A percentile compares a stretch with the other conserved stretches of the same genome.
phyloP scores from a whole-genome alignment of 2,888 invertebrate genomes.

The Drosophila austrosaltans region DNA sequence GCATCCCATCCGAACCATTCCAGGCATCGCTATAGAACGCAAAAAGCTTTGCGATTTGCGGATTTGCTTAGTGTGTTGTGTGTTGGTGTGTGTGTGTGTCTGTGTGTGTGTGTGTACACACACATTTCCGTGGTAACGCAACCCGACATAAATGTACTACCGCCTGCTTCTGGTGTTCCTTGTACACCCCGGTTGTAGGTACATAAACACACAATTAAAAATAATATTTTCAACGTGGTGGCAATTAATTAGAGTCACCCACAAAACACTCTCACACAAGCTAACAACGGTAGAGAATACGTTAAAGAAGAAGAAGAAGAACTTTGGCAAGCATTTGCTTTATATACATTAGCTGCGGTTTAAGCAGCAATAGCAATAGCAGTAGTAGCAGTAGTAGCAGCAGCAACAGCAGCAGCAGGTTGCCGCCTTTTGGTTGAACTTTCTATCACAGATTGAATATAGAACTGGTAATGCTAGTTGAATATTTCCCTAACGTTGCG shows the following conservation, averaged over 20 bases:
- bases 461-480: constrained; percentile 8
- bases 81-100: constrained; percentile 14
- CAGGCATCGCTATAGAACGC: background rate
- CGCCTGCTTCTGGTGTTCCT: constrained; percentile 24
- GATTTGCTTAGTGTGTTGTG: constrained; percentile 10
- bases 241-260: constrained; percentile 80
- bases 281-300: constrained; percentile 5
- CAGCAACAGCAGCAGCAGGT: background rate
- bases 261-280: constrained; percentile 36
- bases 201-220: constrained; percentile 81
- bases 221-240: constrained; percentile 80
- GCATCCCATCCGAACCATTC: too few relatives aligned
- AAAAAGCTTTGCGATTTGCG: constrained; percentile 1
- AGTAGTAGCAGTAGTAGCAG: background rate
- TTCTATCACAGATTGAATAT: constrained; percentile 1
- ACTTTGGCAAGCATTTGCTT: constrained; percentile 32
- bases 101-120: constrained; percentile 19
- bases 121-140: constrained; percentile 22
- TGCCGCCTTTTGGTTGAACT: constrained; percentile 1
- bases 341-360: constrained; percentile 42
- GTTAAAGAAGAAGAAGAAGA: background rate
- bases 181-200: constrained; percentile 21
- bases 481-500: constrained; percentile 11
- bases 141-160: constrained; percentile 20
- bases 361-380: background rate